phyloP scores from a whole-genome alignment of 2,797 vertebrate species.

The Serranus cabrilla region DNA sequence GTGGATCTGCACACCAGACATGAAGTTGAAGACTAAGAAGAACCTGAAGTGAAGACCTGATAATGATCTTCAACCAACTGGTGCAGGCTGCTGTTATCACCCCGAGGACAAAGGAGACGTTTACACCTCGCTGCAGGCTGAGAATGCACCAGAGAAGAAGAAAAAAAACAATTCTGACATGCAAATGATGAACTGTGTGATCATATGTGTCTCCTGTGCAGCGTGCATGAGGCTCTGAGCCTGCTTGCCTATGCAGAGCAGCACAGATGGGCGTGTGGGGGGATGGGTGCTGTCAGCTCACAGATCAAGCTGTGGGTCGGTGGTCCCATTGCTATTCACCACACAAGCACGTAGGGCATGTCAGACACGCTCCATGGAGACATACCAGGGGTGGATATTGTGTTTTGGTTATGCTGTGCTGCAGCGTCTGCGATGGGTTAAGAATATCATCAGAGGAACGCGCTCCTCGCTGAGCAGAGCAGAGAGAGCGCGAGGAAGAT shows the following conservation, averaged over 20 bases:
- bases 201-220: constrained; percentile 55
- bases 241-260: constrained; percentile 78
- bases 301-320: constrained; percentile 82
- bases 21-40: constrained; percentile 10
- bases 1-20: constrained; percentile 40
- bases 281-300: constrained; percentile 83
- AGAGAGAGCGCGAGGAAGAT: constrained; percentile 2
- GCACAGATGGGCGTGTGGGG: constrained; percentile 83
- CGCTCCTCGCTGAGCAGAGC: not conserved
- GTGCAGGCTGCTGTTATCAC: constrained; percentile 38
- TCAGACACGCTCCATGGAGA: constrained; percentile 78
- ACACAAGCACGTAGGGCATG: constrained; percentile 80
- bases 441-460: constrained; percentile 15
- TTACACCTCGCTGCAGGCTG: constrained; percentile 26
- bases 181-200: constrained; percentile 40
- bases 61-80: constrained; percentile 39
- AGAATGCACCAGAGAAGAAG: constrained; percentile 9
- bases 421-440: constrained; percentile 11
- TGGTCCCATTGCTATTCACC: constrained; percentile 83
- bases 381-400: constrained; percentile 61
- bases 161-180: not conserved
- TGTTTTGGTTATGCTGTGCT: constrained; percentile 50
- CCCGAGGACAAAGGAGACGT: constrained; percentile 44
- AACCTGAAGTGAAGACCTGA: constrained; percentile 17
- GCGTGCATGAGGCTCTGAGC: constrained; percentile 44